Base-by-base conservation (phyloP, 2,113 vertebrate species). In the Chaetura pelagica region DNA sequence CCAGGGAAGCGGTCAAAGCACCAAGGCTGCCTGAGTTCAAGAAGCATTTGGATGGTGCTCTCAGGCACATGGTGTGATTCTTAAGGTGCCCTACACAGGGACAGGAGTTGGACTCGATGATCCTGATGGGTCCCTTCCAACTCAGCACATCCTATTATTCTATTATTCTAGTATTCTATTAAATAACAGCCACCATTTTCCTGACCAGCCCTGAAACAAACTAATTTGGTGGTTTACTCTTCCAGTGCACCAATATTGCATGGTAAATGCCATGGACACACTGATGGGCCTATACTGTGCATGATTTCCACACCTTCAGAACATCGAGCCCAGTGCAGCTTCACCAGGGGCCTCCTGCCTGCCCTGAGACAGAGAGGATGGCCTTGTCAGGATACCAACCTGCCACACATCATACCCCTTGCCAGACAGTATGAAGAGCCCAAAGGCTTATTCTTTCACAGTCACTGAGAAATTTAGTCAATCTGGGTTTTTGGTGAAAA, bases 381-480 rank as follows among this genome's bases (percentile, higher is more conserved):
- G 23, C 27, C 30, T 8, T 4, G 1, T 21, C 76, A 86, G 68
- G 30, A 67, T 49, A 54, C 46, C 46, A 55, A 49, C 12, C 63
- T 38, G 30, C 52, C 72, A 35, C 19, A 42, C 0, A 0, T n/a
- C 40, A 42, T 29, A 59, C 7, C 4, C 29, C 40, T 55, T 67
- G 58, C 19, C 11, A 59, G 51, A 29, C 11, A 40, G 44, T 1
- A 2, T 27, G 15, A 77, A 23, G 29, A 87, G 64, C 46, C 38
- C 58, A 87, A 54, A 66, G 29, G 26, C 34, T 82, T 59, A 22
- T n/a, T 72, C 20, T 72, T 82, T n/a, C 46, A 71, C 1, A 1
- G 17, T 14, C 2, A 29, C 1, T 44, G 22, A 87, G 46, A 48
- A 72, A 38, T 51, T 35, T 13, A 35, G 34, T 44, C 24, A 49